Evolutionary conservation across 2,797 vertebrate genomes (phyloP).

Genomic region (Microctenopoma lineatum): DNA sequence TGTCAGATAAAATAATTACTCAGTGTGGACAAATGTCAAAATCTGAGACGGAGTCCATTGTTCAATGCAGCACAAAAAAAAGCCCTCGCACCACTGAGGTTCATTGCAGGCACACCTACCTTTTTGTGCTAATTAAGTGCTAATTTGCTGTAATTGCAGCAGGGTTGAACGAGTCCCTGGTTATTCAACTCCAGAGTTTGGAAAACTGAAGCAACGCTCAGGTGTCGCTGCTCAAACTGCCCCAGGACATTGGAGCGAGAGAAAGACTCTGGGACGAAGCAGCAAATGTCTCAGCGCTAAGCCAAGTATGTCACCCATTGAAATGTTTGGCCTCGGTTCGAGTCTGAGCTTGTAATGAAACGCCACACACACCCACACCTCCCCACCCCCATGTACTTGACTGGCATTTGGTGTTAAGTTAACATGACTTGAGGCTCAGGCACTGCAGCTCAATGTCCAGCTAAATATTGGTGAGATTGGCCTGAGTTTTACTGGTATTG

Average conservation of each 20-base stretch:
- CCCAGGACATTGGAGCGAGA: conserved; percentile 42
- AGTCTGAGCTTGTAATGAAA: conserved; percentile 46
- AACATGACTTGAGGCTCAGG: conserved; percentile 72
- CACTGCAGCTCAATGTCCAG: conserved; percentile 81
- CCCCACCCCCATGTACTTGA: conserved; percentile 40
- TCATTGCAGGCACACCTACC: background rate
- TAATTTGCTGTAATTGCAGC: conserved; percentile 30
- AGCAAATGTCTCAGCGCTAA: conserved; percentile 54
- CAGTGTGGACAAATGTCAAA: conserved; percentile 4
- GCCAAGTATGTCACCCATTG: conserved; percentile 55
- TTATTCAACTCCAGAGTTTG: conserved; percentile 21
- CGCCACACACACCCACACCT: conserved; percentile 3
- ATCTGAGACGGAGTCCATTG: background rate
- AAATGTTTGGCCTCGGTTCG: conserved; percentile 54
- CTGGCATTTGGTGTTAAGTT: conserved; percentile 72
- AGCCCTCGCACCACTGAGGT: background rate
- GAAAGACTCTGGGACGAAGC: conserved; percentile 37
- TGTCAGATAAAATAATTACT: conserved; percentile 23
- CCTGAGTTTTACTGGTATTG: conserved; percentile 76
- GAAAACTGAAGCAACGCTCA: conserved; percentile 9
- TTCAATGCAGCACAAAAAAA: background rate
- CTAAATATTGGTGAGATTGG: conserved; percentile 85
- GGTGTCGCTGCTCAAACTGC: conserved; percentile 27
- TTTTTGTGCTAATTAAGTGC: conserved; percentile 24
- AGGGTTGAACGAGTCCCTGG: conserved; percentile 7